phyloP scores from a whole-genome alignment of 1,140 invertebrate genomes.

The Apolygus lucorum region DNA sequence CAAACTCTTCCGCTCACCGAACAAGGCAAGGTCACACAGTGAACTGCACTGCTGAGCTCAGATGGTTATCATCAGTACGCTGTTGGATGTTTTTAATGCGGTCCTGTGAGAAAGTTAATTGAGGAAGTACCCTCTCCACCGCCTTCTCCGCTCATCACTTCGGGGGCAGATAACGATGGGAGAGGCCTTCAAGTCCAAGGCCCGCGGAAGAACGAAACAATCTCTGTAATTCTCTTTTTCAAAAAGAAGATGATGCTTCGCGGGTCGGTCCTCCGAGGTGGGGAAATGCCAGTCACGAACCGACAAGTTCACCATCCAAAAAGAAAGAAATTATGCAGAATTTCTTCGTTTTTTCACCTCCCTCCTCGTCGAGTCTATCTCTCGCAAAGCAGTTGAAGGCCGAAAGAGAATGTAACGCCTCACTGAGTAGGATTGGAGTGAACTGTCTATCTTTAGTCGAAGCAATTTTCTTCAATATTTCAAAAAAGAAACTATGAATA shows the following conservation, averaged over 20 bases:
- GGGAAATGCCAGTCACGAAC: constrained; percentile 9
- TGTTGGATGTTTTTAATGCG: not conserved
- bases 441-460: no score
- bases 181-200: constrained; percentile 16
- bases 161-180: not conserved
- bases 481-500: no score
- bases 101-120: constrained; percentile 14
- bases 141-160: not conserved
- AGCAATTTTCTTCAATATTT: no score
- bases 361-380: not conserved
- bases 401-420: not conserved
- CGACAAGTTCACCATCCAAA: not conserved
- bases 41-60: constrained; percentile 7
- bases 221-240: constrained; percentile 14
- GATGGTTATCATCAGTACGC: not conserved
- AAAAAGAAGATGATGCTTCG: not conserved
- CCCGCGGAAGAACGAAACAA: constrained; percentile 13
- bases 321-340: constrained; percentile 8
- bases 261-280: not conserved
- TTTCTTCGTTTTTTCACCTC: not conserved
- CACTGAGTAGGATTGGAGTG: no score
- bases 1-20: not conserved
- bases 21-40: constrained; percentile 6
- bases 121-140: constrained; percentile 4
- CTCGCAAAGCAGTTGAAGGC: not conserved